These are phyloP conservation scores for Sinosuthora webbiana DNA, from an alignment of 2,113 vertebrate genomes.

Conservation along the genomic window DNA sequence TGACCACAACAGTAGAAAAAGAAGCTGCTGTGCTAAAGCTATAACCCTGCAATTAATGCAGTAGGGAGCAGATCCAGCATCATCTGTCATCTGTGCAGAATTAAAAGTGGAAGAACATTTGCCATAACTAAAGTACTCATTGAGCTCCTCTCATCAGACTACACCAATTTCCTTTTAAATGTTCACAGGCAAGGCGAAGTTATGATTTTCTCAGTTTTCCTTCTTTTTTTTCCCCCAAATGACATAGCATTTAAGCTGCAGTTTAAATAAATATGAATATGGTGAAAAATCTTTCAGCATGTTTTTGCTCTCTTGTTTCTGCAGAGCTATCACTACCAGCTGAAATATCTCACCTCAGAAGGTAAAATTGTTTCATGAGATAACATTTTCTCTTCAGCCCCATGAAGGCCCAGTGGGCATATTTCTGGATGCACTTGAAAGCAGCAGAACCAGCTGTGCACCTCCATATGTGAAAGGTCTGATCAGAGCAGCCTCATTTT, in stretches of 20 bases:
- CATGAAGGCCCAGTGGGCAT: background rate
- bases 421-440: conserved; percentile 28
- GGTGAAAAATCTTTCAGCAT: background rate
- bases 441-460: conserved; percentile 19
- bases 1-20: background rate
- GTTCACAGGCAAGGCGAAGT: background rate
- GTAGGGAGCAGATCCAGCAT: background rate
- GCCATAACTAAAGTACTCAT: background rate
- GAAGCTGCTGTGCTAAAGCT: background rate
- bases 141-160: background rate
- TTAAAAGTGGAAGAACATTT: background rate
- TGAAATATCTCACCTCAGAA: conserved; percentile 14
- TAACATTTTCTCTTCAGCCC: background rate
- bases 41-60: conserved; percentile 1
- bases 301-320: background rate
- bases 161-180: background rate
- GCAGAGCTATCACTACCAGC: background rate
- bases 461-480: conserved; percentile 25
- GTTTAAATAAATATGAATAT: background rate
- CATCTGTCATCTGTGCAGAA: background rate
- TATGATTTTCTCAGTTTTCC: background rate
- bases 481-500: conserved; percentile 16
- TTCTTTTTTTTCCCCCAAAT: background rate
- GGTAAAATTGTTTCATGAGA: conserved; percentile 15
- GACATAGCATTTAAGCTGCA: background rate